Evolutionary conservation across 2,113 vertebrate genomes (phyloP).

Genomic region (Arenaria interpres): DNA sequence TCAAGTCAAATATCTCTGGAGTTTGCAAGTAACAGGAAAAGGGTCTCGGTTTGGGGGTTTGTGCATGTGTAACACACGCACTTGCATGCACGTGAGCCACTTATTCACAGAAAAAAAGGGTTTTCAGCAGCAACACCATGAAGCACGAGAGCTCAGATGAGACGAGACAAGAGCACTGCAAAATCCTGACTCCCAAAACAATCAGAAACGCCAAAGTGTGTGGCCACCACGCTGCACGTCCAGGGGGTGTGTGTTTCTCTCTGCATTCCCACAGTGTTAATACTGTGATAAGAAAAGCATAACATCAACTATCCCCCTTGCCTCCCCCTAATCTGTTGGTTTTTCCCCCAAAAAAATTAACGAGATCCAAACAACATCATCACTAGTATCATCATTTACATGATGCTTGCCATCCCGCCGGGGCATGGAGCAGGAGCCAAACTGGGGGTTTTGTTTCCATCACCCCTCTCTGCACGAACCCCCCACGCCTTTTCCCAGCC

Average conservation of each 20-base stretch:
- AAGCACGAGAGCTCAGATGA: not conserved
- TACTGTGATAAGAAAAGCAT: fast-evolving
- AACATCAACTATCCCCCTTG: not conserved
- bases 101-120: not conserved
- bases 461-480: not conserved
- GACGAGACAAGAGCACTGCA: not conserved
- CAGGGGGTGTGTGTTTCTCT: not conserved
- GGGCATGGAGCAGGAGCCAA: not conserved
- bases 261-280: not conserved
- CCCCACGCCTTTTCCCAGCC: fast-evolving
- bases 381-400: not conserved
- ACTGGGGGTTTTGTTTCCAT: not conserved
- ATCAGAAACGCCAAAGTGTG: fast-evolving
- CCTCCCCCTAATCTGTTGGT: not conserved
- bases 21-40: not conserved
- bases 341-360: not conserved
- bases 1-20: not conserved
- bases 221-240: not conserved
- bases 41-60: not conserved
- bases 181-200: not conserved
- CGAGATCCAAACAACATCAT: not conserved
- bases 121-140: not conserved
- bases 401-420: fast-evolving
- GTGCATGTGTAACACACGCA: fast-evolving
- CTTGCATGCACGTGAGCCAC: fast-evolving